Percentiles rank a stretch among this genome's conserved stretches.
Evolutionary conservation across 2,888 invertebrate genomes (phyloP).

Genomic region (Synergus gifuensis): DNA sequence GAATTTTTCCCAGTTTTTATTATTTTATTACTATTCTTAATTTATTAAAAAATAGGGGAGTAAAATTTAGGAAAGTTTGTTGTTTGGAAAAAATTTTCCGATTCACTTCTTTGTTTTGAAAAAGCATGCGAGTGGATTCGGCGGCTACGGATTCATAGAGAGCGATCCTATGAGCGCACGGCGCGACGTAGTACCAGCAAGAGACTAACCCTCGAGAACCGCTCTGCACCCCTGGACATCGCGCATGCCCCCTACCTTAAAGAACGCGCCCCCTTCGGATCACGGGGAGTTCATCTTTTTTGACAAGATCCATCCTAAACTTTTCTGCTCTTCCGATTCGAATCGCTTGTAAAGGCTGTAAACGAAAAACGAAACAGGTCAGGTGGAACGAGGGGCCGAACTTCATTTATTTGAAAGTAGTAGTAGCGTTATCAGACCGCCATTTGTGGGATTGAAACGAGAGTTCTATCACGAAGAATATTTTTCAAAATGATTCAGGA

Average conservation of each 20-base stretch:
- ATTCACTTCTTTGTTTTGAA: neutral
- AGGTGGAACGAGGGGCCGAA: neutral
- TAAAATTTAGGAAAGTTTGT: neutral
- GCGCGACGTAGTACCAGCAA: constrained; percentile 71
- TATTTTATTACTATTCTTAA: neutral
- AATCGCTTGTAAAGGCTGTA: constrained; percentile 22
- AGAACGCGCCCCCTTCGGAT: constrained; percentile 57
- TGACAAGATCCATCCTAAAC: constrained; percentile 52
- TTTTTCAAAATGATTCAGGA: neutral
- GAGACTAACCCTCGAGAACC: constrained; percentile 73
- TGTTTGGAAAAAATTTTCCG: constrained; percentile 6
- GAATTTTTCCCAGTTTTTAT: neutral
- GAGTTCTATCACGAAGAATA: neutral
- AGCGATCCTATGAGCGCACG: constrained; percentile 59
- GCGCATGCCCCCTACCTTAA: constrained; percentile 71
- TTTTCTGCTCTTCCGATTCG: constrained; percentile 29
- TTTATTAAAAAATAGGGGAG: neutral
- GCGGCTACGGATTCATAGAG: constrained; percentile 9
- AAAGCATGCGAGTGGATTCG: constrained; percentile 9
- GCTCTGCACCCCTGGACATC: constrained; percentile 71
- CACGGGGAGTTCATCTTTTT: constrained; percentile 68
- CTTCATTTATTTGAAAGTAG: constrained; percentile 32
- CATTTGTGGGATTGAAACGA: constrained; percentile 28
- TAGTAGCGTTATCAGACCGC: neutral
- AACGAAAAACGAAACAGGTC: constrained; percentile 26